Evolutionary conservation across 1,140 invertebrate genomes (phyloP).

Genomic region (Drosophila ironensis): DNA sequence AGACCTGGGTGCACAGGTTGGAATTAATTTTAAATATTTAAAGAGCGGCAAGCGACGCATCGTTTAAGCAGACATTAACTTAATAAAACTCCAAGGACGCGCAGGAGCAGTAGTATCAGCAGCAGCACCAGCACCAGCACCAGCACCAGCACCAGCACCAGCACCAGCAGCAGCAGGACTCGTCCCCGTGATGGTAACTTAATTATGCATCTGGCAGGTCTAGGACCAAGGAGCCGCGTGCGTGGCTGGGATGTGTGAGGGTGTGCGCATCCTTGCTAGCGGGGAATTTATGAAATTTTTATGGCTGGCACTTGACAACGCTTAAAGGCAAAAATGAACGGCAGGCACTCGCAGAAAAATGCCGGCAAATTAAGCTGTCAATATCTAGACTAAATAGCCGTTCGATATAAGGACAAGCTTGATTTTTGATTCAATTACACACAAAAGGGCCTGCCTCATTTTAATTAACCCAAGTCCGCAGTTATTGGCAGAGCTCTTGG

Average conservation of each 20-base stretch:
- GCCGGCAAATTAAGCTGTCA: neutral
- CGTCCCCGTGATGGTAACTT: constrained; percentile 45
- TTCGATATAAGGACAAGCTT: neutral
- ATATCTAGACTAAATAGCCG: neutral
- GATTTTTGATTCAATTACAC: no score
- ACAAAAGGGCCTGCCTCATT: no score
- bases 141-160: neutral
- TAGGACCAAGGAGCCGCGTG: constrained; percentile 11
- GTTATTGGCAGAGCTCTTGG: no score
- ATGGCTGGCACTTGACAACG: constrained; percentile 40
- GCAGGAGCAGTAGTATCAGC: neutral
- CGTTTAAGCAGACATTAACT: constrained; percentile 72
- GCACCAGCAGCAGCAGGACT: neutral
- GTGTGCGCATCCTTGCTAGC: constrained; percentile 3
- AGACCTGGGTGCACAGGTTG: neutral
- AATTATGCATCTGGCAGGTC: constrained; percentile 60
- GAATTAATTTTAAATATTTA: constrained; percentile 75
- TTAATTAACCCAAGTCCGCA: no score
- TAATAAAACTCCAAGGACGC: constrained; percentile 73
- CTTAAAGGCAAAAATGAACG: constrained; percentile 1
- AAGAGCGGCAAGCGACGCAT: constrained; percentile 44
- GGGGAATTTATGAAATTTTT: constrained; percentile 48
- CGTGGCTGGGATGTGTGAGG: neutral
- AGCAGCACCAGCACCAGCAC: neutral
- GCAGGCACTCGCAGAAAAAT: neutral